These are phyloP conservation scores for Tachuris rubrigastra DNA, from an alignment of 2,113 vertebrate species.

Conservation along the genomic window DNA sequence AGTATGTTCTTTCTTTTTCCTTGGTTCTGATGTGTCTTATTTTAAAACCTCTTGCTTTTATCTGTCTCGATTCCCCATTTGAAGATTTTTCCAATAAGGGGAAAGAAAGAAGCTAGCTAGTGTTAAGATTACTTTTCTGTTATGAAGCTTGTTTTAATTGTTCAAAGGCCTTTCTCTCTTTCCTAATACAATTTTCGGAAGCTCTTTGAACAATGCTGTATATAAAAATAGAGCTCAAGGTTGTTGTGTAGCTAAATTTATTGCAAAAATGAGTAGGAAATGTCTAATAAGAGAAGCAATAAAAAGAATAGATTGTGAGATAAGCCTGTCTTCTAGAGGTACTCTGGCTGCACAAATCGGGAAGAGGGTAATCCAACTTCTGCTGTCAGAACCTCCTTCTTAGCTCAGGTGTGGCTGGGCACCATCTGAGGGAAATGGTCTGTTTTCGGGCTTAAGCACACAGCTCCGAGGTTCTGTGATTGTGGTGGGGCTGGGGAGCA, in stretches of 20 bases:
- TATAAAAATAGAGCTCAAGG: constrained; percentile 55
- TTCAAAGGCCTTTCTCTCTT: constrained; percentile 54
- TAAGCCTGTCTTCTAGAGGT: constrained; percentile 44
- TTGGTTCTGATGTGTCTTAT: not conserved
- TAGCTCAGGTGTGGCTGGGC: constrained; percentile 46
- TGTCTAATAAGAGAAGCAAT: constrained; percentile 66
- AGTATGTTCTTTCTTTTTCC: not conserved
- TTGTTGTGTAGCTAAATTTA: constrained; percentile 40
- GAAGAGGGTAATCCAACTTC: not conserved
- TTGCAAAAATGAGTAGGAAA: constrained; percentile 54
- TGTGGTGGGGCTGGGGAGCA: constrained; percentile 41
- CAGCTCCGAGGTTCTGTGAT: not conserved
- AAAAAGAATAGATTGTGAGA: constrained; percentile 49
- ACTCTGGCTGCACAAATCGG: not conserved
- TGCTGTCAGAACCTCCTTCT: not conserved
- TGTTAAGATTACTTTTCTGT: not conserved
- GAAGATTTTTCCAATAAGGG: not conserved
- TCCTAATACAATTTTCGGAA: constrained; percentile 54
- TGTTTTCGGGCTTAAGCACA: not conserved
- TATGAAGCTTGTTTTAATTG: not conserved
- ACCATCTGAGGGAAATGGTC: not conserved
- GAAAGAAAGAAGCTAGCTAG: not conserved
- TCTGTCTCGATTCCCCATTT: not conserved
- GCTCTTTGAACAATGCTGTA: constrained; percentile 48
- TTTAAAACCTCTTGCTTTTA: not conserved